Evolutionary conservation across 2,797 vertebrate genomes (phyloP), one percentile per base, ranked within the genome.

Genomic region (Danionella dracula): DNA sequence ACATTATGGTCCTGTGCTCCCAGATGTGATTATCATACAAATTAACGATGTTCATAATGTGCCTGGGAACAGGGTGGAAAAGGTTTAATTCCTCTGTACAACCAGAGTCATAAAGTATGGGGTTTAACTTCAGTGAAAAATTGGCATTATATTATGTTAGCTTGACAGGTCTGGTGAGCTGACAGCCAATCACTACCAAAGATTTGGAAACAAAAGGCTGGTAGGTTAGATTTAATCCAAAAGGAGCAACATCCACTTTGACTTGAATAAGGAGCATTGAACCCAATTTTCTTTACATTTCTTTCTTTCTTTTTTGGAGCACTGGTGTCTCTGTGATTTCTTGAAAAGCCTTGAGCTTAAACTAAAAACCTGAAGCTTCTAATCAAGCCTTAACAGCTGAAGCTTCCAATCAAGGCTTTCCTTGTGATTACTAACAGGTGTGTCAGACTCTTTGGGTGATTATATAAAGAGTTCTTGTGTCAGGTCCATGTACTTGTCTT

Each of bases 1-100:
- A 77, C 54, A 67, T 50, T 65, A 71, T 74, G 82, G 75, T 79
- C 79, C 79, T 72, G 68, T 71, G 74, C 76, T 72, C 66, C 73
- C 35, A 62, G 73, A 75, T 71, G 73, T 81, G 83, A 86, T 86
- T 85, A 85, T 78, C 84, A 85, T 85, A 78, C 78, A 84, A 82
- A 86, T 84, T n/a, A 59, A 82, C 72, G 71, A 46, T 76, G 42
- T 79, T 84, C 80, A 77, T 81, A 84, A 84, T 79, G 49, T 73
- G 56, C 70, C 61, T 59, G 60, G 74, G 72, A 61, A 55, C n/a
- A 31, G 66, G 60, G 53, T 66, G 70, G 34, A 65, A 73, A 66
- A 65, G 61, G 40, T 48, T 61, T 20, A 4, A 51, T 68, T 72
- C 79, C 58, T 58, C 50, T 55, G 49, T 71, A 56, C 62, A 48